Evolutionary conservation across 2,797 vertebrate species (phyloP), one percentile per base, ranked within the genome.

Genomic region (Chlorospingus semifuscus): DNA sequence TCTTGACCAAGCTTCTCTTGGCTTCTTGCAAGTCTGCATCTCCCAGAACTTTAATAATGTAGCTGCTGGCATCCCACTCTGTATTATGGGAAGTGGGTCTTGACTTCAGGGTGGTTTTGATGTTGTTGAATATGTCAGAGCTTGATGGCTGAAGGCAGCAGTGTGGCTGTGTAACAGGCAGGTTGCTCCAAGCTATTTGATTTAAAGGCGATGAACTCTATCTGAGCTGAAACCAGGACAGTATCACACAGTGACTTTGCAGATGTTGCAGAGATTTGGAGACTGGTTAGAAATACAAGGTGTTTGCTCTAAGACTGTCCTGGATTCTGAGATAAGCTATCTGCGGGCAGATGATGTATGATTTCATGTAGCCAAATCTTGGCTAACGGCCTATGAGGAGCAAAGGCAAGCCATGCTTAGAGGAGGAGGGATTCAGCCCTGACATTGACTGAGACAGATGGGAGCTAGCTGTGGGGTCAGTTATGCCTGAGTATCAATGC

Each of bases 321-420:
- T 87, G 93, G 27, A 46, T 94, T 85, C 79, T 55, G 57, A 89
- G 78, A 74, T 84, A 60, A 87, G 71, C 63, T 93, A 34, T 49
- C 52, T 74, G 69, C 75, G 64, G 80, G 39, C 61, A 87, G 70
- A 57, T 68, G 23, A 81, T 11, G 6, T 37, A 19, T 88, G 41
- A 64, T 78, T 81, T 53, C n/a, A 26, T 6, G 18, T 50, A 59
- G 81, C 83, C 74, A 70, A 37, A 76, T 65, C 24, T 52, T 87
- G 77, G 70, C 70, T 82, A 4, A 34, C n/a, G 71, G 53, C 65
- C 63, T 36, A 3, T 49, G 42, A 57, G 42, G 30, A 79, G 32
- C 37, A 59, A 78, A 92, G 42, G 42, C 86, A 72, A 78, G 30
- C 36, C 46, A 5, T 47, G 39, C 56, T 76, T 65, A 34, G 30